Evolutionary conservation across 1,140 invertebrate species (phyloP).

Genomic region (Microplitis mediator): DNA sequence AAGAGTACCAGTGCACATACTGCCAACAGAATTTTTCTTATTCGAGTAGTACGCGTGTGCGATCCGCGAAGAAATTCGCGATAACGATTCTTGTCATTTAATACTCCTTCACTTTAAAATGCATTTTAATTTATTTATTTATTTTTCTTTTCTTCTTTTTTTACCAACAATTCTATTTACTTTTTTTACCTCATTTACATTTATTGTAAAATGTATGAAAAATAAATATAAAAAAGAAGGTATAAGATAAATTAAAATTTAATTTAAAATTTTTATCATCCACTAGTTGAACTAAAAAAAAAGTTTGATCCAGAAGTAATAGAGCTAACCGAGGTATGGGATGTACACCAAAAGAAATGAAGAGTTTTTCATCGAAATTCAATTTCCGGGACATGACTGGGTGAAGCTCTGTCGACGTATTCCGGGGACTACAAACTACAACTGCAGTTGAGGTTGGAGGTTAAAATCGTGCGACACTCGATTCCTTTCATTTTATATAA

Average conservation of each 20-base stretch:
- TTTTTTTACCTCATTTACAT: neutral
- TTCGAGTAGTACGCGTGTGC: neutral
- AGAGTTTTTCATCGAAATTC: slow-evolving; percentile 30
- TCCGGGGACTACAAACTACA: slow-evolving; percentile 3
- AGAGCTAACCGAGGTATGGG: slow-evolving; percentile 5
- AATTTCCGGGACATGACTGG: slow-evolving; percentile 28
- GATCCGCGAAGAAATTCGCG: neutral
- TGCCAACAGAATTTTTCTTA: neutral
- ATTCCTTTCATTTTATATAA: neutral
- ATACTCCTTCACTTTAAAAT: neutral
- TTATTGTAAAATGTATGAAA: neutral
- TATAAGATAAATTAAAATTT: neutral
- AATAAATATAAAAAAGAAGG: neutral
- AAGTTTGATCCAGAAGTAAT: slow-evolving; percentile 14
- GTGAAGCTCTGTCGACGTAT: slow-evolving; percentile 3
- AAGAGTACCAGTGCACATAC: neutral
- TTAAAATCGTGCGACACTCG: slow-evolving; percentile 20
- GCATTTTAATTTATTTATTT: too few relatives aligned
- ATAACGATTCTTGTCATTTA: slow-evolving; percentile 5
- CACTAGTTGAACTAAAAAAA: neutral
- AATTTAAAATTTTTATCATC: neutral
- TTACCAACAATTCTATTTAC: too few relatives aligned
- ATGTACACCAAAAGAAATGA: neutral
- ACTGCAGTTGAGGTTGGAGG: neutral
- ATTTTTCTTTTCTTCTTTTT: too few relatives aligned